Conservation (phyloP, 2,888 invertebrate genomes). For the Luffia ferchaultella region DNA sequence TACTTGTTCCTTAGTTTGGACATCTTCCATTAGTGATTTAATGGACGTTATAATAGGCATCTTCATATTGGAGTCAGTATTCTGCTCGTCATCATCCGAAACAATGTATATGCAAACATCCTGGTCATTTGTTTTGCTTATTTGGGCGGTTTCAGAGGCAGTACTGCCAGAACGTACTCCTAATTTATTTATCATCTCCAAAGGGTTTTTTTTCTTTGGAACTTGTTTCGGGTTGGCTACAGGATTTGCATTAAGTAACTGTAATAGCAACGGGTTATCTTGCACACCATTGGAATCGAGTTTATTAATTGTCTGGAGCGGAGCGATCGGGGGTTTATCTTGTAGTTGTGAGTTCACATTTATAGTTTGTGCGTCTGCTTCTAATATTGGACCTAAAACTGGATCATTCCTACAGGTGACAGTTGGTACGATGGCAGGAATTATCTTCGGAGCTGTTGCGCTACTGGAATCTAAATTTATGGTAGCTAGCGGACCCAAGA, state of each 20-base stretch:
- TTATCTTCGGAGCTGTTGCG: no score
- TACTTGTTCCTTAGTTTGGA: not conserved
- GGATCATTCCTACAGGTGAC: not conserved
- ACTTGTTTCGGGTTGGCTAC: conserved; percentile 49
- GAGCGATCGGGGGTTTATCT: no score
- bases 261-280: not conserved
- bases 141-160: not conserved
- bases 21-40: conserved; percentile 25
- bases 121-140: not conserved
- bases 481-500: not conserved
- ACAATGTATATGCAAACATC: conserved; percentile 1
- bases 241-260: conserved; percentile 34
- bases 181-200: no score
- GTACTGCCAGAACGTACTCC: not conserved
- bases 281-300: not conserved
- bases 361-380: not conserved
- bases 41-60: conserved; percentile 44
- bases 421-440: no score
- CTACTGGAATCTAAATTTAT: no score
- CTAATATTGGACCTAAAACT: not conserved
- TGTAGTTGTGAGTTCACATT: not conserved
- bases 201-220: conserved; percentile 27
- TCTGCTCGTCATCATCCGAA: not conserved
- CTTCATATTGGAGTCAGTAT: conserved; percentile 13
- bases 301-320: not conserved